phyloP scores from a whole-genome alignment of 1,140 invertebrate species.

The Drosophila yakuba region DNA sequence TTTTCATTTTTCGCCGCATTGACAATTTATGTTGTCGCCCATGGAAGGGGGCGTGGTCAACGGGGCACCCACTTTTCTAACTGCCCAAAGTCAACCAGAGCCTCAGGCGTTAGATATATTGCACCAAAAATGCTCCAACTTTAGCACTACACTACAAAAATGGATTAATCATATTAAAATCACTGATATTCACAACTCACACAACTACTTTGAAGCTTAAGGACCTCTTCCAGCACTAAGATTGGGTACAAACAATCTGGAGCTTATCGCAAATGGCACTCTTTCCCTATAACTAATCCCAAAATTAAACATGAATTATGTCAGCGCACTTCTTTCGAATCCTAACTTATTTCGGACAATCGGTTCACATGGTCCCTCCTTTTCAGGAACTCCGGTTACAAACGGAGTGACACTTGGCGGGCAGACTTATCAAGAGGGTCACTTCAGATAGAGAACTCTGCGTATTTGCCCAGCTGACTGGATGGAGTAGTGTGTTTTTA shows the following conservation, averaged over 20 bases:
- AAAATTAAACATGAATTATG: not conserved
- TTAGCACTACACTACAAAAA: not conserved
- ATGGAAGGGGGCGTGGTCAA: constrained; percentile 38
- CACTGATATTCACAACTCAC: too few relatives aligned
- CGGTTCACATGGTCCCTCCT: too few relatives aligned
- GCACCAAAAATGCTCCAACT: not conserved
- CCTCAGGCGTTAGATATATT: constrained; percentile 21
- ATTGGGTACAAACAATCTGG: not conserved
- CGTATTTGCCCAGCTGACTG: constrained; percentile 59
- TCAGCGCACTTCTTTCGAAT: not conserved
- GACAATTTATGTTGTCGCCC: constrained; percentile 62
- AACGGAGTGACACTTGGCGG: constrained; percentile 5
- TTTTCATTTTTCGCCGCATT: constrained; percentile 36
- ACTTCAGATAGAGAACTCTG: constrained; percentile 16
- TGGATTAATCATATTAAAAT: too few relatives aligned
- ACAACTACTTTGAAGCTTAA: too few relatives aligned
- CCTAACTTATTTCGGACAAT: not conserved
- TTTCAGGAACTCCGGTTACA: too few relatives aligned
- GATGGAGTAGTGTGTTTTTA: constrained; percentile 5
- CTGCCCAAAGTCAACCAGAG: constrained; percentile 54
- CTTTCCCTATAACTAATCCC: not conserved
- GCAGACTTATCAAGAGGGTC: constrained; percentile 21
- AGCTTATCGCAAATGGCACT: too few relatives aligned
- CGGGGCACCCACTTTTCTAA: constrained; percentile 31
- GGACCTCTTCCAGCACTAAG: not conserved